Evolutionary conservation across 1,140 invertebrate species (phyloP), one percentile per base, ranked within the genome.

Genomic region (Cydia amplana): DNA sequence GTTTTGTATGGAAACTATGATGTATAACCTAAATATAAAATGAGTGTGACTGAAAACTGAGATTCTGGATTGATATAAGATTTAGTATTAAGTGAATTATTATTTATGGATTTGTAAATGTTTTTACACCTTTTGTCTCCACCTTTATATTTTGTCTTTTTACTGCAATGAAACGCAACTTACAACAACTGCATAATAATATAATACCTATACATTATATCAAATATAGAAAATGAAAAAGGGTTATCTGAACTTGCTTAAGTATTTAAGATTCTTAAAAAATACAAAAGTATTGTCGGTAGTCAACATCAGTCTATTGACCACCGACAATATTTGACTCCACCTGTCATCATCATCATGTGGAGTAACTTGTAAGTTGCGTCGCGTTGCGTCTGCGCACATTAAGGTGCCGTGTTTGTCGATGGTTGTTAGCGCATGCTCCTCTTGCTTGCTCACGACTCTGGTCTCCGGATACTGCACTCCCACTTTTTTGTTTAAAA

Each of bases 361-460:
- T n/a, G n/a, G n/a, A n/a, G n/a, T n/a, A n/a, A 2, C 28, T 28
- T 60, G 55, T 60, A 23, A 23, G 55, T 60, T 60, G 55, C 55
- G 55, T 55, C 4, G 4, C 51, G 0, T 23, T 60, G 20, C 7
- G 18, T 60, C 0, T 60, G 20, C 55, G 10, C 55, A 60, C 55
- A 23, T 28, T 28, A 28, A 4, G 20, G n/a, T 18, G 28, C 65
- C 65, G 32, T 70, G 74, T 81, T 40, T 80, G 78, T 83, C 78
- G 87, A 90, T 91, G 90, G 87, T 91, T 92, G 91, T 88, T 82
- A 87, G 86, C 89, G 90, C 91, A 92, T 89, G 91, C 82, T 87
- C 87, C 86, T 90, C 86, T 90, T 90, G 88, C 89, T 88, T 89
- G 70, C 75, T 76, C 82, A 82, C 82, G 67, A 75, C 74, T 64